Evolutionary conservation across 2,797 vertebrate genomes (phyloP).

Genomic region (Gymnopithys bicolor): DNA sequence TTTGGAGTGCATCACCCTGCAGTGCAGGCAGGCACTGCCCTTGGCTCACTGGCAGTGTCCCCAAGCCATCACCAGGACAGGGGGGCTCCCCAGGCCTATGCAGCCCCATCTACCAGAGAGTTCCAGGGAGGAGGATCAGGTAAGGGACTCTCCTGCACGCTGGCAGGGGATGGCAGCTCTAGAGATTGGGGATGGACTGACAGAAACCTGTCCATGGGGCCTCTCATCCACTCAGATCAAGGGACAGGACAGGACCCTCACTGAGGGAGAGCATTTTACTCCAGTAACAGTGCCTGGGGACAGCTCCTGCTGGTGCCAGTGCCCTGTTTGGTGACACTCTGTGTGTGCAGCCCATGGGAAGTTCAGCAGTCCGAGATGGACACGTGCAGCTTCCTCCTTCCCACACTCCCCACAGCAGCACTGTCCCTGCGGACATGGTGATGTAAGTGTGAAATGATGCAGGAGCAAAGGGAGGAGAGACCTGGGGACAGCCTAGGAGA

Average conservation of each 20-base stretch:
- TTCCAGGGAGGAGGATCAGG: fast-evolving
- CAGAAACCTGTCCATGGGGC: not conserved
- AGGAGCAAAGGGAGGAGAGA: not conserved
- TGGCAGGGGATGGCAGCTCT: not conserved
- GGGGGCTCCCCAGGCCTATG: fast-evolving
- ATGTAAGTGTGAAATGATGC: not conserved
- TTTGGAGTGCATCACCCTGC: not conserved
- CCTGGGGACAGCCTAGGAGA: not conserved
- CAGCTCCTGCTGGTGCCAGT: not conserved
- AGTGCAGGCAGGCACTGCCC: not conserved
- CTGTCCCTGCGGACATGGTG: fast-evolving
- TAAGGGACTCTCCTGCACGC: fast-evolving
- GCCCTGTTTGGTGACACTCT: fast-evolving
- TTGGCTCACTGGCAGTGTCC: fast-evolving
- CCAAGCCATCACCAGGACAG: fast-evolving
- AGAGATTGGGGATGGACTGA: not conserved
- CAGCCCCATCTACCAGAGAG: fast-evolving
- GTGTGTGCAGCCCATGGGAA: fast-evolving
- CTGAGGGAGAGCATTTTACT: not conserved
- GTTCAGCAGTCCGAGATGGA: fast-evolving
- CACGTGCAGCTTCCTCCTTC: not conserved
- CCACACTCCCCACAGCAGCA: fast-evolving
- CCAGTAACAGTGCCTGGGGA: not conserved
- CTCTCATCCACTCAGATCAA: not conserved
- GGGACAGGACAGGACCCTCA: not conserved